Evolutionary conservation across 2,797 vertebrate species (phyloP), one percentile per base, ranked within the genome.

Genomic region (Sebastes dallii): DNA sequence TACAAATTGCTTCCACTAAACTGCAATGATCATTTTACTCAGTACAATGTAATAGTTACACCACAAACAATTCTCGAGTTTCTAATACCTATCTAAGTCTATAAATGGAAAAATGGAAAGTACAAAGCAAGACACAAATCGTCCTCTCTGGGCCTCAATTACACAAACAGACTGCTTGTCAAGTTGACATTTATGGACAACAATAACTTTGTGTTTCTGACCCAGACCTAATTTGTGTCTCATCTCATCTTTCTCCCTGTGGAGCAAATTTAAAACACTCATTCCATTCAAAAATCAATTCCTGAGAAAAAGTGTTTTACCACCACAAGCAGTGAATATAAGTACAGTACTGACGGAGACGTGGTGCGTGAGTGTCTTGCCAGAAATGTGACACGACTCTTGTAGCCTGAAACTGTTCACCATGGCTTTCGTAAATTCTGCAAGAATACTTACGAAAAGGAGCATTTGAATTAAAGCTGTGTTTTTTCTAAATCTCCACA

Each of bases 181-280:
- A 55, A 32, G 25, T 27, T 77, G 29, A 81, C 36, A 66, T 55
- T 72, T 32, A 78, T 60, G 29, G 65, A 66, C 52, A 78, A 25
- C 36, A 68, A 72, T 27, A 69, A 52, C 5, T 4, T 30, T 50
- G 24, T 66, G 4, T 22, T 68, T 74, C 59, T 77, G 16, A 56
- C 6, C 11, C 42, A 42, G 30, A 30, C 24, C 7, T n/a, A 32
- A 67, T 20, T n/a, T 29, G 9, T 56, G n/a, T 42, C 29, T 74
- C 25, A 39, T 54, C 27, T 60, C 52, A 64, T 46, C 12, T 18
- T 8, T 65, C 4, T 39, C 24, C 29, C 18, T 54, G 14, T 81
- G 27, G 68, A 27, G 42, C 32, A n/a, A 42, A 59, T 70, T 22
- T 20, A 13, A 72, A 66, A 22, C 52, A 20, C 6, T 61, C 8